phyloP scores from a whole-genome alignment of 2,888 invertebrate genomes.

The Drosophila engyochracea region DNA sequence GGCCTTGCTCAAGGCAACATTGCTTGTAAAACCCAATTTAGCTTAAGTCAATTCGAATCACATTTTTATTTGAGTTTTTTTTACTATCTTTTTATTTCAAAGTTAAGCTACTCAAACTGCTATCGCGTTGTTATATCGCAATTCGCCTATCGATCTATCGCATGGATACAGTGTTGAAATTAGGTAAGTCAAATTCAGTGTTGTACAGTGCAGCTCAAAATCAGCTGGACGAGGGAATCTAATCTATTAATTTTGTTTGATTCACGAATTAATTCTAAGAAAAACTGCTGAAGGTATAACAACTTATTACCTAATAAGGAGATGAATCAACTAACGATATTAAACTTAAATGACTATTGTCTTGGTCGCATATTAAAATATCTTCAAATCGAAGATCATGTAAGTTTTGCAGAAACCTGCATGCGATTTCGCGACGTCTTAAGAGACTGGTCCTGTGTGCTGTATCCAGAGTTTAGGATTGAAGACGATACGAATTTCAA shows the following conservation, averaged over 20 bases:
- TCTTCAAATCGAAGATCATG: conserved; percentile 25
- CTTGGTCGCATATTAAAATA: conserved; percentile 26
- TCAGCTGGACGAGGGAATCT: conserved; percentile 26
- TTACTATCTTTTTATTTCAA: background rate
- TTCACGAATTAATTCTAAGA: background rate
- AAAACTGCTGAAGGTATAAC: background rate
- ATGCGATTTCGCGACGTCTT: conserved; percentile 14
- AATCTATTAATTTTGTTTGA: background rate
- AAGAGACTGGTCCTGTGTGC: conserved; percentile 19
- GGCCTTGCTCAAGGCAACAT: background rate
- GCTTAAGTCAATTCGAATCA: background rate
- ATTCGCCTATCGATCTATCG: conserved; percentile 26
- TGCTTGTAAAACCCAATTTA: background rate
- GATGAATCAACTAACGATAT: conserved; percentile 6
- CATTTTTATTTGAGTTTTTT: background rate
- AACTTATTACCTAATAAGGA: background rate
- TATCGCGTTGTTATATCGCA: conserved; percentile 8
- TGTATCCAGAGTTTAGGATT: conserved; percentile 27
- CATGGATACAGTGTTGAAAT: background rate
- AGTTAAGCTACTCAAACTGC: background rate
- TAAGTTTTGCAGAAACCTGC: conserved; percentile 28
- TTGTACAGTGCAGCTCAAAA: background rate
- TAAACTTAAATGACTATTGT: conserved; percentile 41
- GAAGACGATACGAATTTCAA: background rate
- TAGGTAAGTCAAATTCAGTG: background rate